A percentile compares a stretch with the other conserved stretches of the same genome.
These are phyloP conservation scores for Eurytoma californica DNA, from an alignment of 2,888 invertebrate genomes.

Conservation along the genomic window DNA sequence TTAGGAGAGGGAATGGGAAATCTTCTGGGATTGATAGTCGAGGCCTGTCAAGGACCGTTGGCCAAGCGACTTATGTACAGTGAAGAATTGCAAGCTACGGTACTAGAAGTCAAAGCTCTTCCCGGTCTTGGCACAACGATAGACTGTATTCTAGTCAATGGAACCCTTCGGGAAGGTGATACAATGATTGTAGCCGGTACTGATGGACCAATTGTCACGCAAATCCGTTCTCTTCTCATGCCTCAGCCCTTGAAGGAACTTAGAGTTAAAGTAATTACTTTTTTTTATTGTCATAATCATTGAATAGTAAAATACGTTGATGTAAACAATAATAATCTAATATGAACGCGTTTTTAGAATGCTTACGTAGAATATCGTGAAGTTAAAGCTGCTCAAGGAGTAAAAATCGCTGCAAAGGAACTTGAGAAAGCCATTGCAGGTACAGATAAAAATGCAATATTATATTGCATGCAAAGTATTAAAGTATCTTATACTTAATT, in stretches of 20 bases:
- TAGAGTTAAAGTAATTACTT: slow-evolving; percentile 87
- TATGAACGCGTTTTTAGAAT: slow-evolving; percentile 77
- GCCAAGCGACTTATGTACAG: slow-evolving; percentile 93
- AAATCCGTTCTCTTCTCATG: slow-evolving; percentile 96
- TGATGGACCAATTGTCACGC: slow-evolving; percentile 98
- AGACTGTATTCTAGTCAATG: slow-evolving; percentile 98
- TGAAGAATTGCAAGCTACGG: slow-evolving; percentile 92
- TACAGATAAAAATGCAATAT: slow-evolving; percentile 55
- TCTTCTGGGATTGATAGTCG: slow-evolving; percentile 93
- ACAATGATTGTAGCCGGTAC: slow-evolving; percentile 97
- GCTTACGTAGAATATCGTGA: slow-evolving; percentile 96
- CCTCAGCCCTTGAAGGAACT: slow-evolving; percentile 98
- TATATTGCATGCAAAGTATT: neutral
- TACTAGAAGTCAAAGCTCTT: slow-evolving; percentile 94
- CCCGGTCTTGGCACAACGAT: slow-evolving; percentile 98
- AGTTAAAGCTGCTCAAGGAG: slow-evolving; percentile 96
- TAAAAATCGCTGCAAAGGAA: slow-evolving; percentile 98
- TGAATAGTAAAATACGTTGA: neutral
- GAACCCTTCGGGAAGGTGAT: slow-evolving; percentile 93
- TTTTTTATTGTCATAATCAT: neutral
- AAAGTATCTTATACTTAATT: neutral
- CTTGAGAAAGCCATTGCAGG: slow-evolving; percentile 97
- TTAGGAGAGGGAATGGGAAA: slow-evolving; percentile 98
- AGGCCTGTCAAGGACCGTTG: slow-evolving; percentile 92
- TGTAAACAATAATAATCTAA: neutral